A percentile compares a stretch with the other conserved stretches of the same genome.
These are phyloP conservation scores for Cancer borealis DNA, from an alignment of 2,888 invertebrate genomes.

Conservation along the genomic window DNA sequence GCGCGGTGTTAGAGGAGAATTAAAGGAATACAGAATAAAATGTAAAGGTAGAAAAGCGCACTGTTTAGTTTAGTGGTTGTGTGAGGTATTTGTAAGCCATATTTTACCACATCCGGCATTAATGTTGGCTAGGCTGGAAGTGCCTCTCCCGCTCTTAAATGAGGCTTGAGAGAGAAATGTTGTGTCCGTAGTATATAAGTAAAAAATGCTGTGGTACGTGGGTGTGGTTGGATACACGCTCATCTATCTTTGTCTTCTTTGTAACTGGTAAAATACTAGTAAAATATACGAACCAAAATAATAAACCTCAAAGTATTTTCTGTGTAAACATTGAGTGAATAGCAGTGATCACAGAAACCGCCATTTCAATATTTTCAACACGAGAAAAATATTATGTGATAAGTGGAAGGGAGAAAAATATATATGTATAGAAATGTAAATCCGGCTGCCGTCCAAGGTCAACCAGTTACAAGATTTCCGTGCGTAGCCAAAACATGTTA, in stretches of 20 bases:
- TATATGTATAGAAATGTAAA: neutral
- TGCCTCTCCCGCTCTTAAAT: neutral
- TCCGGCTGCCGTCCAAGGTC: neutral
- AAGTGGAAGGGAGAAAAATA: neutral
- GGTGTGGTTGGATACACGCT: neutral
- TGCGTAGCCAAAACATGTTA: neutral
- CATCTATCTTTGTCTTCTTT: neutral
- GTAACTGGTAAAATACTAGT: neutral
- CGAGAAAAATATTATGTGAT: neutral
- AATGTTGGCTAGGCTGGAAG: neutral
- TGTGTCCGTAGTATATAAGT: neutral
- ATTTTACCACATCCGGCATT: neutral
- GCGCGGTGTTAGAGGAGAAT: neutral
- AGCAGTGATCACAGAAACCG: neutral
- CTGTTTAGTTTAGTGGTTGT: neutral
- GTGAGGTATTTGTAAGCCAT: neutral
- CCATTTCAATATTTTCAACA: neutral
- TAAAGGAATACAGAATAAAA: slow-evolving; percentile 9
- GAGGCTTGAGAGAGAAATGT: neutral
- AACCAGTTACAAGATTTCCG: neutral
- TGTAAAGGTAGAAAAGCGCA: neutral
- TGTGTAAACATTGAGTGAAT: neutral
- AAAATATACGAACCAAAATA: neutral
- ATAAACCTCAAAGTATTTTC: neutral
- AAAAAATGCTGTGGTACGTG: neutral